Conservation (phyloP, 2,888 invertebrate genomes). For the Drosophila kuntzei region DNA sequence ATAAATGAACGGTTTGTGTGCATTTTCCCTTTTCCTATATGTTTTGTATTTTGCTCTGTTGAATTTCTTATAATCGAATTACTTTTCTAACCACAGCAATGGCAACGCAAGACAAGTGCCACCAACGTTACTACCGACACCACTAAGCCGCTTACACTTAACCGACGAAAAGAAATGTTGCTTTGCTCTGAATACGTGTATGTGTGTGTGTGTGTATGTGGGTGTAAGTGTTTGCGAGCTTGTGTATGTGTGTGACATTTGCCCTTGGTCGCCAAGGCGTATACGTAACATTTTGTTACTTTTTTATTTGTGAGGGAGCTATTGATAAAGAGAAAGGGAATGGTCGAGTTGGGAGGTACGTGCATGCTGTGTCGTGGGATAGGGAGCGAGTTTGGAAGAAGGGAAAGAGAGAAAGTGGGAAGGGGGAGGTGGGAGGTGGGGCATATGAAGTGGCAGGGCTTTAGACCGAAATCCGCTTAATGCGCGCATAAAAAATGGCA, state of each 20-base stretch:
- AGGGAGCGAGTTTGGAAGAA: too few species aligned
- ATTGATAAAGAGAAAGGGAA: constrained; percentile 8
- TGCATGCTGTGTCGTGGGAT: constrained; percentile 3
- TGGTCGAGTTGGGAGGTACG: neutral
- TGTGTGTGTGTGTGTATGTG: constrained; percentile 4
- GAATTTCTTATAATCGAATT: constrained; percentile 74
- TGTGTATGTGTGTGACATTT: constrained; percentile 65
- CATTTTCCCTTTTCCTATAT: constrained; percentile 7
- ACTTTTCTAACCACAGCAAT: constrained; percentile 68
- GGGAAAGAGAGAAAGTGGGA: too few species aligned
- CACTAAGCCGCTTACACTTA: constrained; percentile 75
- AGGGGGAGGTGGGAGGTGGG: neutral
- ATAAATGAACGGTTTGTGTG: constrained; percentile 61
- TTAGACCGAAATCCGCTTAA: constrained; percentile 77
- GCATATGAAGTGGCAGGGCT: constrained; percentile 75
- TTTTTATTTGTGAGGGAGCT: constrained; percentile 34
- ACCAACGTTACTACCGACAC: constrained; percentile 55
- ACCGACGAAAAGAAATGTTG: constrained; percentile 51
- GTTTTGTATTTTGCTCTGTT: constrained; percentile 24
- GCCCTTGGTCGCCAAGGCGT: constrained; percentile 63
- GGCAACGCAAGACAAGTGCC: constrained; percentile 46
- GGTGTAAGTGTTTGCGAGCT: constrained; percentile 2
- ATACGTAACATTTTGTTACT: constrained; percentile 70
- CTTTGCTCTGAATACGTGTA: constrained; percentile 8
- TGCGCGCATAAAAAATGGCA: constrained; percentile 79